These are phyloP conservation scores for Limanda limanda DNA, from an alignment of 2,113 vertebrate genomes.

Conservation along the genomic window DNA sequence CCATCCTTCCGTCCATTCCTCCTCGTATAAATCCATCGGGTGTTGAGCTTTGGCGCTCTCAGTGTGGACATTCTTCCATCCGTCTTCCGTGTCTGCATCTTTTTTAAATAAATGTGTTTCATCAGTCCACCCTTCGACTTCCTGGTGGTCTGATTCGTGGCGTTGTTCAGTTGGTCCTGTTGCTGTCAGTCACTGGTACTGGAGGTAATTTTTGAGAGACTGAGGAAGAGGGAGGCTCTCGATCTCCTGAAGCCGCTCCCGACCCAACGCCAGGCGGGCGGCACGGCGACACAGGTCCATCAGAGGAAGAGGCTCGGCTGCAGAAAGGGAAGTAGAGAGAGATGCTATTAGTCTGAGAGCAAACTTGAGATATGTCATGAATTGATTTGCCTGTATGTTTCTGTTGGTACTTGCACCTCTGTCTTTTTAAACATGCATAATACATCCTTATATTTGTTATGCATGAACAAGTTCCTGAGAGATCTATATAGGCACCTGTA, in stretches of 20 bases:
- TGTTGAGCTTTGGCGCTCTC: conserved; percentile 52
- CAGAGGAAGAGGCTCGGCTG: conserved; percentile 96
- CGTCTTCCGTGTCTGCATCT: conserved; percentile 53
- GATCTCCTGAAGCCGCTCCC: conserved; percentile 93
- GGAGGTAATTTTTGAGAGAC: conserved; percentile 98
- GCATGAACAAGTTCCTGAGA: conserved; percentile 24
- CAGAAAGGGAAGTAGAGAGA: background rate
- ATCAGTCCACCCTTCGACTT: conserved; percentile 18
- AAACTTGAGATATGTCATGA: background rate
- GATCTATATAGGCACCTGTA: background rate
- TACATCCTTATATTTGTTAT: conserved; percentile 27
- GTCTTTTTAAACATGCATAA: conserved; percentile 14
- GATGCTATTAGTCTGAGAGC: background rate
- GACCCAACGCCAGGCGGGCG: conserved; percentile 92
- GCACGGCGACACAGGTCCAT: conserved; percentile 97
- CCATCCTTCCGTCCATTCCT: conserved; percentile 53
- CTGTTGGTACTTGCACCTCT: background rate
- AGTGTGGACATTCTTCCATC: conserved; percentile 82
- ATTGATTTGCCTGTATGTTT: background rate
- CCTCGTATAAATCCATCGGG: background rate
- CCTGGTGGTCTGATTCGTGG: conserved; percentile 21
- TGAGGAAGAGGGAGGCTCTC: conserved; percentile 93
- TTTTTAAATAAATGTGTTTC: conserved; percentile 30
- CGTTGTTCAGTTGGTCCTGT: conserved; percentile 36
- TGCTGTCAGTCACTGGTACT: conserved; percentile 91